phyloP scores from a whole-genome alignment of 2,888 invertebrate species.

The Pimpla rufipes region DNA sequence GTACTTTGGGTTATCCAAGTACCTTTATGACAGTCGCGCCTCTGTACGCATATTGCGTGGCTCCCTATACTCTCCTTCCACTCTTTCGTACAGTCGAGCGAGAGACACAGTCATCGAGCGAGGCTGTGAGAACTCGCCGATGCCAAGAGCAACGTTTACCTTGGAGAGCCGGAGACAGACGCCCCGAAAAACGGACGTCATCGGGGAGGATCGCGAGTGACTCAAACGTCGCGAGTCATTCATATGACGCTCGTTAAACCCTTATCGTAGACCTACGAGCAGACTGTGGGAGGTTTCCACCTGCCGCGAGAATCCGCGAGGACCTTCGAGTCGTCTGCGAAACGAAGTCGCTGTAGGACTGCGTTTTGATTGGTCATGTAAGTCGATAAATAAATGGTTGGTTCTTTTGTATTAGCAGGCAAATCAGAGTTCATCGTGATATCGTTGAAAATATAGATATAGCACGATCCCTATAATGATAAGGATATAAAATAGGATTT shows the following conservation, averaged over 20 bases:
- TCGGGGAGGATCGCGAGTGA: constrained; percentile 39
- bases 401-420: no score
- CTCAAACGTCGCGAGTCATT: constrained; percentile 36
- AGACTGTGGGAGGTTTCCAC: background rate
- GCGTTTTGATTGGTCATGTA: no score
- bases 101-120: constrained; percentile 57
- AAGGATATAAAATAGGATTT: no score
- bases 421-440: no score
- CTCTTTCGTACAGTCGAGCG: constrained; percentile 44
- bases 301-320: background rate
- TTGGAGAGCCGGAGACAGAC: constrained; percentile 58
- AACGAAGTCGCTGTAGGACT: no score
- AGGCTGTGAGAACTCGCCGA: constrained; percentile 56
- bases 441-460: no score
- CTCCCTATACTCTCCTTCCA: background rate
- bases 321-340: background rate
- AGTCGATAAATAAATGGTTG: no score
- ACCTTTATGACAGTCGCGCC: constrained; percentile 36
- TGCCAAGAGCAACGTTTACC: constrained; percentile 73
- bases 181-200: constrained; percentile 26
- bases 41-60: background rate
- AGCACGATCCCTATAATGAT: no score
- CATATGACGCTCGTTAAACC: constrained; percentile 8
- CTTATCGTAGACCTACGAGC: background rate
- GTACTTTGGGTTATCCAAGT: constrained; percentile 37